A percentile compares a stretch with the other conserved stretches of the same genome.
phyloP scores from a whole-genome alignment of 2,113 vertebrate genomes.

The Takifugu bimaculatus region DNA sequence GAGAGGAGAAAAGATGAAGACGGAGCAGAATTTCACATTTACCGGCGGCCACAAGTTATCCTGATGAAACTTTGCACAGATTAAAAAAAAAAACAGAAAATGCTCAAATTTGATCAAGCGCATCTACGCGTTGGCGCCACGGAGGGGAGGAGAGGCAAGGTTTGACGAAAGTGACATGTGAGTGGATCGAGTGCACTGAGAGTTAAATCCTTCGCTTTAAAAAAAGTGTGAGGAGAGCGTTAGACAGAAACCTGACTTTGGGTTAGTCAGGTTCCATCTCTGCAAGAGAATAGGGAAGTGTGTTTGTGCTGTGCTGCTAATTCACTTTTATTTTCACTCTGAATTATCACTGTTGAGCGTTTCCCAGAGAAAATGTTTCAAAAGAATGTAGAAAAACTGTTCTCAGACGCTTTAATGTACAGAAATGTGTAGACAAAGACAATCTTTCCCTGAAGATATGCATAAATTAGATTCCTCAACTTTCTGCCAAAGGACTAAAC shows the following conservation, averaged over 20 bases:
- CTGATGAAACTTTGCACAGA: constrained; percentile 69
- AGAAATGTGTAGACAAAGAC: constrained; percentile 16
- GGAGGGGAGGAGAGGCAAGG: constrained; percentile 50
- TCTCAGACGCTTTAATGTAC: constrained; percentile 8
- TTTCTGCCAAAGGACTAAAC: constrained; percentile 25
- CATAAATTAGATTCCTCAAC: constrained; percentile 14
- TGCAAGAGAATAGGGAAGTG: constrained; percentile 20
- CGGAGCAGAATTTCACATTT: constrained; percentile 46
- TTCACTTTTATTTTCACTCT: constrained; percentile 25
- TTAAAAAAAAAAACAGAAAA: constrained; percentile 25
- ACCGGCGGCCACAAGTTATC: constrained; percentile 59
- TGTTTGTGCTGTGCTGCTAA: constrained; percentile 25
- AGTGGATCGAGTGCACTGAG: constrained; percentile 52
- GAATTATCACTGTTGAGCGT: constrained; percentile 32
- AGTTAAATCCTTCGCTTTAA: constrained; percentile 63
- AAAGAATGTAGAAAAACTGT: constrained; percentile 16
- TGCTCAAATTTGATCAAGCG: constrained; percentile 67
- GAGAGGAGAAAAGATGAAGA: constrained; percentile 40
- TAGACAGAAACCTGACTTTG: constrained; percentile 39
- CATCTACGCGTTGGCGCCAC: constrained; percentile 47
- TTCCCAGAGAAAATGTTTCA: constrained; percentile 17
- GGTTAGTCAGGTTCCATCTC: constrained; percentile 45
- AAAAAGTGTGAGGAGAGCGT: constrained; percentile 41
- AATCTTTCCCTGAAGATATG: constrained; percentile 9
- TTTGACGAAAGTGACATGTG: constrained; percentile 69